Base-by-base conservation (phyloP, 1,140 invertebrate species). In the Hesperophylax magnus region DNA sequence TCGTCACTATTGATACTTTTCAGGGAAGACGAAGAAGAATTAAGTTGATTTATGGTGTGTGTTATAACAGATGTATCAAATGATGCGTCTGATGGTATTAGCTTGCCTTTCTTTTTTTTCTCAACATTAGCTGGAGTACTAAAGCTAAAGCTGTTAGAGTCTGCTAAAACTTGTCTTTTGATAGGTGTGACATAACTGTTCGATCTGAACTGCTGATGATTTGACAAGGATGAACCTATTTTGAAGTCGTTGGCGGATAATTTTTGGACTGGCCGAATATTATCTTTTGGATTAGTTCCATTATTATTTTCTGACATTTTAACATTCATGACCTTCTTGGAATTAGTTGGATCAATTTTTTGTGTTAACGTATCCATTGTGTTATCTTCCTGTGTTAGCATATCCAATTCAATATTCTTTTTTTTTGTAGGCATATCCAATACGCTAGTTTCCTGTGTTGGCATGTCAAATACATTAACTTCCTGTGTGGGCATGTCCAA, bases 1-100 rank as follows among this genome's bases (percentile, higher is more conserved):
- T 93, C 92, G 7, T 47, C 39, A 92, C 92, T 17, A 76, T 20
- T 56, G 39, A 65, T 52, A 56, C 18, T 53, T 31, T 78, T 78
- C 11, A 22, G 58, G 14, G 77, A 60, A 58, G 27, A 76, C 5
- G n/a, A 24, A 18, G 72, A 76, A 34, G 54, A 58, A 39, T 76
- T 34, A 22, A 76, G 56, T 22, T 76, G 27, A 18, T 76, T 61
- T 58, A 76, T 34, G 24, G 71, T 31, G 52, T 22, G 22, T 15
- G 54, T 58, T 34, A 60, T 76, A 8, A 24, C 15, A 14, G 72
- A 76, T 18, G 58, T 27, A 54, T 74, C 54, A 34, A 60, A 76
- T 22, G 56, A 76, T 3, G 18, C 31, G 6, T 54, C 71, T 11
- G 22, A 17, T 34, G 24, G 22, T 17, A 11, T 14, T 54, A 54